phyloP scores from a whole-genome alignment of 2,113 vertebrate species.

The Zeus faber region DNA sequence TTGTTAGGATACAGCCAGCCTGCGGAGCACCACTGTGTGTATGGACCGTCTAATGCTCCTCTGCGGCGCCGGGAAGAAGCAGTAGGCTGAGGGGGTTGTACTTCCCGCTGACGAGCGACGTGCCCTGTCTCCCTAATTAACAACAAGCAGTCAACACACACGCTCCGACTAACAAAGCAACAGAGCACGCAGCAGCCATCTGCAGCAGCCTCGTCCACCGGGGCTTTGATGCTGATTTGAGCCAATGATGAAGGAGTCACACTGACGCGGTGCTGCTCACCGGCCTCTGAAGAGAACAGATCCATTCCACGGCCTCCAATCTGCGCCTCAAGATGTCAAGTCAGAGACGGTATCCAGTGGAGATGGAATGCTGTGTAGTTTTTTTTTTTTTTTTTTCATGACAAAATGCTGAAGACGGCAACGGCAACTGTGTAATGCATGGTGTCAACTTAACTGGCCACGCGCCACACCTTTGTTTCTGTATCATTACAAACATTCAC shows the following conservation, averaged over 20 bases:
- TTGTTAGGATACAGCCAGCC: conserved; percentile 2
- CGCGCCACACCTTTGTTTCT: too few species aligned
- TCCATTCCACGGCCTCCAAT: conserved; percentile 36
- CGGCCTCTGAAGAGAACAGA: conserved; percentile 34
- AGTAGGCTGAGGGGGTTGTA: conserved; percentile 22
- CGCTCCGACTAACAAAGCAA: conserved; percentile 40
- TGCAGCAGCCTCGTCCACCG: conserved; percentile 32
- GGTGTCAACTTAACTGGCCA: too few species aligned
- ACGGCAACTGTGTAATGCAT: too few species aligned
- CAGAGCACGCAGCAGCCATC: conserved; percentile 46
- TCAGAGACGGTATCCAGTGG: too few species aligned
- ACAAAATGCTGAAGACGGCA: too few species aligned
- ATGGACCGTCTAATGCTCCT: conserved; percentile 24
- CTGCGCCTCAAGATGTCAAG: conserved; percentile 43
- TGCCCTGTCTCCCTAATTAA: conserved; percentile 45
- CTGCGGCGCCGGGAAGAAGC: conserved; percentile 19
- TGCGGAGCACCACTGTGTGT: conserved; percentile 28
- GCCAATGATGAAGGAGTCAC: conserved; percentile 57
- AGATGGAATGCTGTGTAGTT: too few species aligned
- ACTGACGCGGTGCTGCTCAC: conserved; percentile 42
- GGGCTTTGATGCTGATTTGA: conserved; percentile 57
- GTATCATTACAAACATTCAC: too few species aligned
- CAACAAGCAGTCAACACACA: conserved; percentile 38
- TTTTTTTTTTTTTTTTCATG: too few species aligned
- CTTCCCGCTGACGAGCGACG: conserved; percentile 27